Evolutionary conservation across 2,113 vertebrate genomes (phyloP).

Genomic region (Jaculus jaculus): DNA sequence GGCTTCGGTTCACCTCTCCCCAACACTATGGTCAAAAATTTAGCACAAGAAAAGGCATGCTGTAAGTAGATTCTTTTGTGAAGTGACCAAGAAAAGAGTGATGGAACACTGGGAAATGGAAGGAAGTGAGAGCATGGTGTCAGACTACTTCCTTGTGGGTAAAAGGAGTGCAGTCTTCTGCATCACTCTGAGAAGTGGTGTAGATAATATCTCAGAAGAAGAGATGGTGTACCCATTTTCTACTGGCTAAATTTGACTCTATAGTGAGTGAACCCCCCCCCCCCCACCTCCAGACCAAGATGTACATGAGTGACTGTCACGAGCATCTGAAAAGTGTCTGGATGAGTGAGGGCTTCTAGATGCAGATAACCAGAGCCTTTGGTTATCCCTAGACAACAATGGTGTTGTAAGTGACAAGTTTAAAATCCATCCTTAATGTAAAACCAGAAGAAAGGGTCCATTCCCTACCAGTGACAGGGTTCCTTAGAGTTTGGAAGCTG

Average conservation of each 20-base stretch:
- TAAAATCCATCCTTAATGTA: not conserved
- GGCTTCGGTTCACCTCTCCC: not conserved
- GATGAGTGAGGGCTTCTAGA: not conserved
- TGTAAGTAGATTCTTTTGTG: not conserved
- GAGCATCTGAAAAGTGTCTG: not conserved
- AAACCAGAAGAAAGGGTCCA: conserved; percentile 4
- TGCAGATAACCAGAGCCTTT: not conserved
- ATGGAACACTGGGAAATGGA: not conserved
- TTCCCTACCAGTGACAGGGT: conserved; percentile 36
- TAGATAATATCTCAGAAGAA: not conserved
- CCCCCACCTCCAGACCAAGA: not conserved
- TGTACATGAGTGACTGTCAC: not conserved
- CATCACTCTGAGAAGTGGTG: not conserved
- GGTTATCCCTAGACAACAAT: not conserved
- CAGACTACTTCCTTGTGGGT: not conserved
- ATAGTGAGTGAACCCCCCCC: not conserved
- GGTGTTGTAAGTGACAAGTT: not conserved
- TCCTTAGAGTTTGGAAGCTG: conserved; percentile 71
- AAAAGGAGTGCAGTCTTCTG: not conserved
- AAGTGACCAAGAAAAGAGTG: not conserved
- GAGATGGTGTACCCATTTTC: not conserved
- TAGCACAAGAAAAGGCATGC: not conserved
- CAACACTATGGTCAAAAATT: not conserved
- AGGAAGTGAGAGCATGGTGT: not conserved
- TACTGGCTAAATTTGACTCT: rapidly evolving